These are phyloP conservation scores for Garra rufa DNA, from an alignment of 2,113 vertebrate genomes.

Conservation along the genomic window DNA sequence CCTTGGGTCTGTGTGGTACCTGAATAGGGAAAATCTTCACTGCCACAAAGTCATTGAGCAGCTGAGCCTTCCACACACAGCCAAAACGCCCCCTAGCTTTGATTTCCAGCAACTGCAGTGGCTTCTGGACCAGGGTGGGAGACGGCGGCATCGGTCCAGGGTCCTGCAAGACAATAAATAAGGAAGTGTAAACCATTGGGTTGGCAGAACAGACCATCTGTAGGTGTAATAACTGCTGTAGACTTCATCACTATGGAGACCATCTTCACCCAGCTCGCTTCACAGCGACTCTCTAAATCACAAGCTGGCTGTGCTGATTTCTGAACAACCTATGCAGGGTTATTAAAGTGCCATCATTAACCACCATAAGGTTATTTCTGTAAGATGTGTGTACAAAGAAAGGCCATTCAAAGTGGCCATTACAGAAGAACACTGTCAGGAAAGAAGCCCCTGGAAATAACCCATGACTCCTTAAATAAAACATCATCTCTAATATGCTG, in stretches of 20 bases:
- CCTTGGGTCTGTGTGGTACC: conserved; percentile 70
- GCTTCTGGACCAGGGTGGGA: conserved; percentile 90
- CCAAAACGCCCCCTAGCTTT: conserved; percentile 97
- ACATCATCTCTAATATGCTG: neutral
- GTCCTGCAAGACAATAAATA: conserved; percentile 76
- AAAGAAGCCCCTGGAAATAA: neutral
- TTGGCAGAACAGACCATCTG: neutral
- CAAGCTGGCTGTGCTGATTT: neutral
- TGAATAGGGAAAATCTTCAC: conserved; percentile 99
- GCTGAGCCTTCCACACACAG: conserved; percentile 98
- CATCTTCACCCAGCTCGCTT: neutral
- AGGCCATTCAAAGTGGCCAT: neutral
- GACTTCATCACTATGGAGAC: conserved; percentile 1
- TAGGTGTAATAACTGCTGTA: neutral
- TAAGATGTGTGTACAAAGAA: neutral
- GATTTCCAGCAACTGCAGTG: conserved; percentile 93
- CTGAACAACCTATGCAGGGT: neutral
- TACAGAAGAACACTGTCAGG: neutral
- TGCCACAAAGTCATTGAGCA: conserved; percentile 93
- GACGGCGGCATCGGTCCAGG: conserved; percentile 93
- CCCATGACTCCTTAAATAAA: neutral
- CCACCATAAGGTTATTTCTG: neutral
- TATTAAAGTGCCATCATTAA: neutral
- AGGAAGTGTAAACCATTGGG: neutral
- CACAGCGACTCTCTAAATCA: neutral